Evolutionary conservation across 37 sponge, comb jelly and placozoan species (phyloP).

Genomic region (Haliclona indistincta): DNA sequence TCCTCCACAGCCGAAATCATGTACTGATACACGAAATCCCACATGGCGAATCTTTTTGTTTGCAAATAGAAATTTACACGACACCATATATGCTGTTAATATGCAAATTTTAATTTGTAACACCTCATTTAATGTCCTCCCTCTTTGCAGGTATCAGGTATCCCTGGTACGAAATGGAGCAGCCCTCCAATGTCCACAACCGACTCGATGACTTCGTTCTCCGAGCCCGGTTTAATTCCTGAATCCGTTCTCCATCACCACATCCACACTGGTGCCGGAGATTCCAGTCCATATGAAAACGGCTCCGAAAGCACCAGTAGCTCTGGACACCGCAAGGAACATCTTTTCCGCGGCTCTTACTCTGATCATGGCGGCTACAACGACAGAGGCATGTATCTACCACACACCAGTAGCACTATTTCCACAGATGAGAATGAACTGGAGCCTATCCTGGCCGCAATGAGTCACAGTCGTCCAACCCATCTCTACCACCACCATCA

Average conservation of each 20-base stretch:
- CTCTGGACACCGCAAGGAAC: neutral
- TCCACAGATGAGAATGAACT: neutral
- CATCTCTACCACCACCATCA: constrained; percentile 5
- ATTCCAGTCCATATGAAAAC: too few relatives aligned
- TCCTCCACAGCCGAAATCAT: too few relatives aligned
- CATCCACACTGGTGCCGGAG: neutral
- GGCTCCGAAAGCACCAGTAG: constrained; percentile 1
- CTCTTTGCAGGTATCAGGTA: constrained; percentile 37
- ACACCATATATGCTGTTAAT: too few relatives aligned
- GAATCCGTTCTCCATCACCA: neutral
- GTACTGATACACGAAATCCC: too few relatives aligned
- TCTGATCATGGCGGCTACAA: neutral
- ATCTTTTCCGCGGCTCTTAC: too few relatives aligned
- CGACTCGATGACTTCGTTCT: neutral
- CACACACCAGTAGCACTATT: neutral
- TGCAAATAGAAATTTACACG: too few relatives aligned
- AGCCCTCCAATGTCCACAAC: constrained; percentile 31
- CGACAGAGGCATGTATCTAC: neutral
- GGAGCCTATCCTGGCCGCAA: neutral
- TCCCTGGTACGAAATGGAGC: constrained; percentile 43
- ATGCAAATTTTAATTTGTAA: too few relatives aligned
- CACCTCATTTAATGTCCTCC: neutral
- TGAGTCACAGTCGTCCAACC: constrained; percentile 17
- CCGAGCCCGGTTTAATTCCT: neutral
- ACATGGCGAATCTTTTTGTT: too few relatives aligned